Conservation (phyloP, 2,888 invertebrate genomes). For the Sericinus montela region DNA sequence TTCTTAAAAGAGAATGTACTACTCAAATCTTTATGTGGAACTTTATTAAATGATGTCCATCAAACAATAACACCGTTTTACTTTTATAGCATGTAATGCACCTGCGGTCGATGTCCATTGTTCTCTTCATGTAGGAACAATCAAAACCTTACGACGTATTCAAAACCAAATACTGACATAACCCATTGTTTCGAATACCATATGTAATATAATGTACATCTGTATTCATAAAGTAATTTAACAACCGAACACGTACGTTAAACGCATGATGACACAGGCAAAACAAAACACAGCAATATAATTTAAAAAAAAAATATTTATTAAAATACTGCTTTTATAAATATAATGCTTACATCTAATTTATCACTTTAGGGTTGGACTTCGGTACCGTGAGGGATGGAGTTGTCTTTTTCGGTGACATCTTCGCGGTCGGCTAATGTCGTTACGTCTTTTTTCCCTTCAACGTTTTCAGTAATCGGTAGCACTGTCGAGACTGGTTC, state of each 20-base stretch:
- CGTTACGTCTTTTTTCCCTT: conserved; percentile 30
- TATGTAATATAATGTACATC: background rate
- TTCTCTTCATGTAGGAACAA: conserved; percentile 14
- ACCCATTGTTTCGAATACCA: conserved; percentile 12
- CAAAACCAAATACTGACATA: conserved; percentile 10
- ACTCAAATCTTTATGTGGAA: no score
- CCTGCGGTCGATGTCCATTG: conserved; percentile 6
- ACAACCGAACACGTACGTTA: background rate
- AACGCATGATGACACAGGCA: background rate
- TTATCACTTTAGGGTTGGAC: conserved; percentile 62
- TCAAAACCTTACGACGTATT: conserved; percentile 11
- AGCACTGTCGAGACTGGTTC: conserved; percentile 17
- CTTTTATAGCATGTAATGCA: background rate
- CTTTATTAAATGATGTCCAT: no score
- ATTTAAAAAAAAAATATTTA: conserved; percentile 66
- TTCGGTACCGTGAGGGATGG: conserved; percentile 55
- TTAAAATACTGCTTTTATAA: conserved; percentile 68
- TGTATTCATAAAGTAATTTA: conserved; percentile 4
- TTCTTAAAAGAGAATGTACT: no score
- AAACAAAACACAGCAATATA: conserved; percentile 48
- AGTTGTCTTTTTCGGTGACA: conserved; percentile 55
- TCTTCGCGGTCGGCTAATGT: conserved; percentile 43
- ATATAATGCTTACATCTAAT: conserved; percentile 56
- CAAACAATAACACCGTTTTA: no score
- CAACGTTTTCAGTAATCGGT: background rate